phyloP scores from a whole-genome alignment of 2,888 invertebrate species.

The Mycalesis mineus region DNA sequence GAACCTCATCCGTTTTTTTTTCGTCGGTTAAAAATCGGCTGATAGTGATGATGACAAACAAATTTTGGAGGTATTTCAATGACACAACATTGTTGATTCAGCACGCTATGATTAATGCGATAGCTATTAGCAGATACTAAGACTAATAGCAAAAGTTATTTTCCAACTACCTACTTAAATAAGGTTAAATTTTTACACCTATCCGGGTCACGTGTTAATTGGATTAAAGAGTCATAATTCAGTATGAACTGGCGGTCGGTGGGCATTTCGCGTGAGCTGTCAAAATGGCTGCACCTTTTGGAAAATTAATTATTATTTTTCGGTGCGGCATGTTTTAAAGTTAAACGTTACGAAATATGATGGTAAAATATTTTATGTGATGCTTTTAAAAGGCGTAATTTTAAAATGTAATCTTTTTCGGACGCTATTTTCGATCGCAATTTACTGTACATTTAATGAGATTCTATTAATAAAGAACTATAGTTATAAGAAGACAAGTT shows the following conservation, averaged over 20 bases:
- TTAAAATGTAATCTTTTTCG: neutral
- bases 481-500: too few relatives aligned
- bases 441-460: too few relatives aligned
- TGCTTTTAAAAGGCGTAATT: neutral
- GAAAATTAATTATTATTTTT: conserved; percentile 5
- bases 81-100: too few relatives aligned
- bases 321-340: neutral
- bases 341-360: neutral
- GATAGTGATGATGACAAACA: too few relatives aligned
- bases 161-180: neutral
- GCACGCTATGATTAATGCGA: too few relatives aligned
- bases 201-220: conserved; percentile 28
- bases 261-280: conserved; percentile 22
- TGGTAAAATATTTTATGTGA: neutral
- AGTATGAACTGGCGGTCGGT: conserved; percentile 16
- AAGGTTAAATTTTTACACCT: conserved; percentile 16
- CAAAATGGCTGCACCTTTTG: conserved; percentile 18
- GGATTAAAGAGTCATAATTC: conserved; percentile 24
- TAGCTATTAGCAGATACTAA: neutral
- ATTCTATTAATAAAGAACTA: too few relatives aligned
- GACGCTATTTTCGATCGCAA: neutral
- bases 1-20: too few relatives aligned
- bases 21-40: too few relatives aligned
- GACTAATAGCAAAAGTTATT: neutral
- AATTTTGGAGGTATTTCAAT: too few relatives aligned